These are phyloP conservation scores for Etheostoma cragini DNA, from an alignment of 2,113 vertebrate genomes.

Conservation along the genomic window DNA sequence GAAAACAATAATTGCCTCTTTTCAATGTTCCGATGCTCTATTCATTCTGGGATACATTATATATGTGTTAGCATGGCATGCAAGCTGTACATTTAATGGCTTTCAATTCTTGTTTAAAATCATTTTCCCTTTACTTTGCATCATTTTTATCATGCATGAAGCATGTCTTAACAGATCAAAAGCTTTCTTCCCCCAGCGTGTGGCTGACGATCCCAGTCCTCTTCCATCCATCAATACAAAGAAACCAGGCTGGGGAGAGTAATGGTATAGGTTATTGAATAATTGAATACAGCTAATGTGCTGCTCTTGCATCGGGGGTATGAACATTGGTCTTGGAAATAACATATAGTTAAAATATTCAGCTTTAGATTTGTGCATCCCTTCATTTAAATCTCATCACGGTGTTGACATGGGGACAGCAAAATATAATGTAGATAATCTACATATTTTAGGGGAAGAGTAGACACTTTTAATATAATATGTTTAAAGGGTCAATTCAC, in stretches of 20 bases:
- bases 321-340: conserved; percentile 25
- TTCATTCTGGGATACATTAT: conserved; percentile 34
- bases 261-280: conserved; percentile 76
- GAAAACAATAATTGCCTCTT: background rate
- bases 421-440: background rate
- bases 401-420: no score
- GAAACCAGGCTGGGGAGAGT: conserved; percentile 65
- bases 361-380: background rate
- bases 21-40: background rate
- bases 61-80: background rate
- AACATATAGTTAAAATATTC: background rate
- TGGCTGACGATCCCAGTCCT: conserved; percentile 36
- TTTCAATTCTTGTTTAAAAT: conserved; percentile 26
- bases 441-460: no score
- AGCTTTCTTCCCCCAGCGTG: conserved; percentile 36
- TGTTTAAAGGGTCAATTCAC: background rate
- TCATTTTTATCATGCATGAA: conserved; percentile 16
- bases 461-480: no score
- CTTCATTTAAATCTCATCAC: background rate
- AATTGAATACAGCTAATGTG: conserved; percentile 79
- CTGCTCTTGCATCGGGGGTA: conserved; percentile 45
- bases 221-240: conserved; percentile 57
- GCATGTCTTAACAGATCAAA: conserved; percentile 53
- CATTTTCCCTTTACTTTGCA: conserved; percentile 13
- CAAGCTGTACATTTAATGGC: conserved; percentile 18